Evolutionary conservation across 2,888 invertebrate genomes (phyloP).

Genomic region (Nezara viridula): DNA sequence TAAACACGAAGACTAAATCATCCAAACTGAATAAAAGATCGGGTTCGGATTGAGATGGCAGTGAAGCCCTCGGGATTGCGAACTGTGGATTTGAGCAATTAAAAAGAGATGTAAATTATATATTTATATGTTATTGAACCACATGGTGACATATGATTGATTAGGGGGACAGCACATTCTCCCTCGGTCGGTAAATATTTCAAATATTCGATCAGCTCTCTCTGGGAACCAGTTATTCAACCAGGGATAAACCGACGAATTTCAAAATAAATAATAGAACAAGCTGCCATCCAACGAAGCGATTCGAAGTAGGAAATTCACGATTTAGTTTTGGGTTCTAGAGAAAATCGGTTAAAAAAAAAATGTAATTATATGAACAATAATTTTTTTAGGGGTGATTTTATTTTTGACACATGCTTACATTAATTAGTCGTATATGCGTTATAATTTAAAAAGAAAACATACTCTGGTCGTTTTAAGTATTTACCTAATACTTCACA

Average conservation of each 20-base stretch:
- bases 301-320: too few species aligned
- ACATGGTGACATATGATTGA: not conserved
- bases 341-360: too few species aligned
- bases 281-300: not conserved
- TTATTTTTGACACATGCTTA: too few species aligned
- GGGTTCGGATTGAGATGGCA: not conserved
- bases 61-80: not conserved
- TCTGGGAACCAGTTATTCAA: not conserved
- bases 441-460: too few species aligned
- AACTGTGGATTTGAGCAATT: not conserved
- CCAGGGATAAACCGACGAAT: not conserved
- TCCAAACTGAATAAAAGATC: not conserved
- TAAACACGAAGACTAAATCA: not conserved
- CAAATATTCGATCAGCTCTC: not conserved
- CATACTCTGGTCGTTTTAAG: too few species aligned
- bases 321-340: too few species aligned
- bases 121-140: slow-evolving; percentile 26
- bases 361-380: too few species aligned
- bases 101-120: not conserved
- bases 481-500: too few species aligned
- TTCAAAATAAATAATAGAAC: not conserved
- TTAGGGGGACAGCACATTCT: not conserved
- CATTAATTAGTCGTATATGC: too few species aligned
- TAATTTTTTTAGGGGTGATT: too few species aligned
- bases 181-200: not conserved